Evolutionary conservation across 2,888 invertebrate genomes (phyloP).

Genomic region (Unio delphinus): DNA sequence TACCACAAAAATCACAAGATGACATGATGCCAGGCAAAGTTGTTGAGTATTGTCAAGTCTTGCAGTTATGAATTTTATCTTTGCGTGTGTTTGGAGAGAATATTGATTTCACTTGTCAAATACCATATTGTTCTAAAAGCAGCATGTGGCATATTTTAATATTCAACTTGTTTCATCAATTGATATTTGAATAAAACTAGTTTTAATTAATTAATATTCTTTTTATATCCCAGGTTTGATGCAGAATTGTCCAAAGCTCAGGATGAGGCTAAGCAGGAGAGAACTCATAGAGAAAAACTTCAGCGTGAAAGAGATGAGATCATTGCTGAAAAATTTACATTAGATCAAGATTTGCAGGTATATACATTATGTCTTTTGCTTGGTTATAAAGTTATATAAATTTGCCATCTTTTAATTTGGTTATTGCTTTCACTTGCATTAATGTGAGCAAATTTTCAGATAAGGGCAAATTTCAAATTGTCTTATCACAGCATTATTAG

Average conservation of each 20-base stretch:
- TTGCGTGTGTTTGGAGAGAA: too few relatives aligned
- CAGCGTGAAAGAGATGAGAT: conserved; percentile 88
- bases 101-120: too few relatives aligned
- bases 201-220: not conserved
- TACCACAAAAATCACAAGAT: too few relatives aligned
- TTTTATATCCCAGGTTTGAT: conserved; percentile 79
- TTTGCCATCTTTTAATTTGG: not conserved
- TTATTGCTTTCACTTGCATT: not conserved
- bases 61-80: too few relatives aligned
- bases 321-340: conserved; percentile 87
- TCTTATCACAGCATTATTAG: not conserved
- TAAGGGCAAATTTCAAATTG: not conserved
- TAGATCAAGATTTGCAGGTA: conserved; percentile 83
- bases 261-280: conserved; percentile 88
- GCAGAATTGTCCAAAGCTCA: conserved; percentile 84
- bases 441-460: not conserved
- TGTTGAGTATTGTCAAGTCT: too few relatives aligned
- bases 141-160: too few relatives aligned
- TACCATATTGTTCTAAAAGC: not conserved
- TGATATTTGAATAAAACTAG: not conserved
- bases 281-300: conserved; percentile 83
- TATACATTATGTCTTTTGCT: not conserved
- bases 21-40: too few relatives aligned
- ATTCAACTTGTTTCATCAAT: too few relatives aligned
- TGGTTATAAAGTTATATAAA: not conserved